Conservation (phyloP, 2,113 vertebrate genomes). For the Galeopterus variegatus region DNA sequence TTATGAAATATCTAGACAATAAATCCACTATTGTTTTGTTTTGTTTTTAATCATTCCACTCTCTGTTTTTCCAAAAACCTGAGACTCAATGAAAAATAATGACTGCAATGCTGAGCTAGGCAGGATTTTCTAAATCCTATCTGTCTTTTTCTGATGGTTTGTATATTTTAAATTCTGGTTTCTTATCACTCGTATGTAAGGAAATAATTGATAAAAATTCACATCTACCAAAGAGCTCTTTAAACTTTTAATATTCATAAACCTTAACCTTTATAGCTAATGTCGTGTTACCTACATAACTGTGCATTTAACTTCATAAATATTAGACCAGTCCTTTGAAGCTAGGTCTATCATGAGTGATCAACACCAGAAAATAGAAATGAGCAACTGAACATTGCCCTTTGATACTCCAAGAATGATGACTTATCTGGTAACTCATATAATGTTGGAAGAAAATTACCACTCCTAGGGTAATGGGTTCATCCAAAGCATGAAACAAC, state of each 20-base stretch:
- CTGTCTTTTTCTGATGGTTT: conserved; percentile 33
- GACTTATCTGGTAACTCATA: conserved; percentile 45
- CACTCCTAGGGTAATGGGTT: conserved; percentile 24
- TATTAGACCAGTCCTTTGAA: conserved; percentile 58
- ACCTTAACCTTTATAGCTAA: conserved; percentile 52
- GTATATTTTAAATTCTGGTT: conserved; percentile 57
- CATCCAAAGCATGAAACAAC: conserved; percentile 50
- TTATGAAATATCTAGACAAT: not conserved
- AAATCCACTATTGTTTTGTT: not conserved
- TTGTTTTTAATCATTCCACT: not conserved
- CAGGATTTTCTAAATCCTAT: not conserved
- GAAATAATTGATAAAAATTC: conserved; percentile 58
- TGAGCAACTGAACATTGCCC: conserved; percentile 51
- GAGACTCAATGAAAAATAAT: not conserved
- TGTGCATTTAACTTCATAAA: conserved; percentile 63
- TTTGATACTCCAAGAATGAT: conserved; percentile 56
- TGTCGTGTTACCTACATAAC: conserved; percentile 52
- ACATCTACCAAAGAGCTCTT: conserved; percentile 34
- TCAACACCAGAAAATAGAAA: conserved; percentile 72
- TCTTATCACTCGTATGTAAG: conserved; percentile 22
- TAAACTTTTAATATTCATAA: conserved; percentile 64
- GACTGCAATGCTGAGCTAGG: not conserved
- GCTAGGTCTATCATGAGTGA: conserved; percentile 27
- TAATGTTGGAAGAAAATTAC: conserved; percentile 60
- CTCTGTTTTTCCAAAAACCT: conserved; percentile 21